Percentiles rank a stretch among this genome's conserved stretches.
phyloP scores from a whole-genome alignment of 2,113 vertebrate genomes.

The Ceyx cyanopectus region DNA sequence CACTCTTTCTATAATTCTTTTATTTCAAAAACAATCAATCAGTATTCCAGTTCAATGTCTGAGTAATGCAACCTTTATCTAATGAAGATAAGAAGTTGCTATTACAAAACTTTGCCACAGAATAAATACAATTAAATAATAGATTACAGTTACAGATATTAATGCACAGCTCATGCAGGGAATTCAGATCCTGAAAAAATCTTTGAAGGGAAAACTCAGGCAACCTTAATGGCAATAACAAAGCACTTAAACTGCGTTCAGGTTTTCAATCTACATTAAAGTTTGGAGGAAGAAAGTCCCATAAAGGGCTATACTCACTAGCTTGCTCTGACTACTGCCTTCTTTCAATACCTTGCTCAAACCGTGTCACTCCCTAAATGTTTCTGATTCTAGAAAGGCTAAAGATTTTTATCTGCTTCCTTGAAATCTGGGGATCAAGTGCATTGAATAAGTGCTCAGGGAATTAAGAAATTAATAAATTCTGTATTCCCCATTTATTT shows the following conservation, averaged over 20 bases:
- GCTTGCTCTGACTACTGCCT: background rate
- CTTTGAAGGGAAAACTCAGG: background rate
- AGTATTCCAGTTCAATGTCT: slow-evolving; percentile 47
- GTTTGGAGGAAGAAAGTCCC: background rate
- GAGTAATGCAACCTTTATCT: slow-evolving; percentile 62
- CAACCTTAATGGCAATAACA: background rate
- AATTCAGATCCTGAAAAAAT: background rate
- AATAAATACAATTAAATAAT: slow-evolving; percentile 61
- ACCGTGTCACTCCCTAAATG: background rate
- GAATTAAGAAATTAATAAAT: background rate
- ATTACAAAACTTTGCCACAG: slow-evolving; percentile 53
- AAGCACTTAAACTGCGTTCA: background rate
- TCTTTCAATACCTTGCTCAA: background rate
- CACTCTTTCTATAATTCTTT: slow-evolving; percentile 5
- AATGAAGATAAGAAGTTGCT: slow-evolving; percentile 59
- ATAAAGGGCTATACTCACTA: background rate
- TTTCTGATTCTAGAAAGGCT: background rate
- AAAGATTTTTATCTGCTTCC: background rate
- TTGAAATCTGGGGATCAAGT: background rate
- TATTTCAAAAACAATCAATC: slow-evolving; percentile 5
- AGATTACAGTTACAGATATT: slow-evolving; percentile 45
- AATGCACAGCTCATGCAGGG: background rate
- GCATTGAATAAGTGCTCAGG: background rate
- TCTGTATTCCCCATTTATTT: background rate
- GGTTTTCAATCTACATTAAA: background rate